A percentile compares a stretch with the other conserved stretches of the same genome.
phyloP scores from a whole-genome alignment of 2,888 invertebrate species.

The Tridacna gigas region DNA sequence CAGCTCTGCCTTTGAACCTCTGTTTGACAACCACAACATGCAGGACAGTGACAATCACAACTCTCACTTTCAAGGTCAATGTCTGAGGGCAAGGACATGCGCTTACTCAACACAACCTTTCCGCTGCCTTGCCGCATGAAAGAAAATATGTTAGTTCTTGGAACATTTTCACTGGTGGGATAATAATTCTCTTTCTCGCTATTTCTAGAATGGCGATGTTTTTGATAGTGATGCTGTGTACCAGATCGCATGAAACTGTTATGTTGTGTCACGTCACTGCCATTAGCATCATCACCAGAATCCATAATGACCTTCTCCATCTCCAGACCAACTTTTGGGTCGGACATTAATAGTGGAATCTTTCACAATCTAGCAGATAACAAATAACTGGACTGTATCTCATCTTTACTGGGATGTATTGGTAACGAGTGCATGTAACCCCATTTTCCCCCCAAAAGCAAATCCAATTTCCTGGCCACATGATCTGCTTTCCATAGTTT shows the following conservation, averaged over 20 bases:
- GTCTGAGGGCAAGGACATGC: constrained; percentile 56
- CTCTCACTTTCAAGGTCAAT: constrained; percentile 48
- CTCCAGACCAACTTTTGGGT: constrained; percentile 3
- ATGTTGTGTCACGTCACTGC: constrained; percentile 54
- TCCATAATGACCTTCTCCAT: constrained; percentile 36
- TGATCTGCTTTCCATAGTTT: background rate
- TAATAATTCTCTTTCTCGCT: constrained; percentile 44
- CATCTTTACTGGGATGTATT: too few relatives aligned
- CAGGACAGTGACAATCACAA: constrained; percentile 64
- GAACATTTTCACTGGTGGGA: constrained; percentile 43
- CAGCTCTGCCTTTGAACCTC: constrained; percentile 38
- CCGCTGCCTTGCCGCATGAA: constrained; percentile 40
- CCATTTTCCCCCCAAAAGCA: background rate
- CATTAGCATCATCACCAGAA: constrained; percentile 59
- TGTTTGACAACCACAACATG: constrained; percentile 63
- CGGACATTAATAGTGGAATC: constrained; percentile 11
- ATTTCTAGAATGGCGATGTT: constrained; percentile 7
- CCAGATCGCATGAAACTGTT: constrained; percentile 28
- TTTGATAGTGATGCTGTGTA: background rate
- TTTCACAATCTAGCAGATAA: background rate
- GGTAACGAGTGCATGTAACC: too few relatives aligned
- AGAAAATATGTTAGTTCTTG: constrained; percentile 48
- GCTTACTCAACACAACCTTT: constrained; percentile 51
- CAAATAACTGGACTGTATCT: too few relatives aligned
- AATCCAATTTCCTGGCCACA: background rate